Evolutionary conservation across 2,888 invertebrate species (phyloP).

Genomic region (Drosophila setosimentum): DNA sequence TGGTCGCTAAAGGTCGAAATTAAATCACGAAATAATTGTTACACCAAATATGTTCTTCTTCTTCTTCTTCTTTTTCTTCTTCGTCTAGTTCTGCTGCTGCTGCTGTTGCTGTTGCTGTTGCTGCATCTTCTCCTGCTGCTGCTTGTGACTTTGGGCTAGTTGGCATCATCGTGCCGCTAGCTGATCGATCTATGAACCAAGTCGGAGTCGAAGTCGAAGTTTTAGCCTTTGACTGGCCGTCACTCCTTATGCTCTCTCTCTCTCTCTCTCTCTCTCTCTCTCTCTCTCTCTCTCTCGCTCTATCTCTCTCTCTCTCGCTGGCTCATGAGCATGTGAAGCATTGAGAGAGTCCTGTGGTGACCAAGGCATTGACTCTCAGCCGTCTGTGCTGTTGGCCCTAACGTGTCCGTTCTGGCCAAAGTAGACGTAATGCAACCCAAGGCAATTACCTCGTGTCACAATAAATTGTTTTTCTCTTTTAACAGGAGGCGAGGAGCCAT

Average conservation of each 20-base stretch:
- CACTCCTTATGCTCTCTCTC: slow-evolving; percentile 18
- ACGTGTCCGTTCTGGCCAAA: slow-evolving; percentile 63
- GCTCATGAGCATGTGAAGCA: slow-evolving; percentile 7
- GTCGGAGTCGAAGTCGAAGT: slow-evolving; percentile 2
- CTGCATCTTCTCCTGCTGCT: background rate
- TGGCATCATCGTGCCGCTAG: slow-evolving; percentile 40
- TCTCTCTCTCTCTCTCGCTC: slow-evolving; percentile 2
- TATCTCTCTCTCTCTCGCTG: background rate
- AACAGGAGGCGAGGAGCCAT: slow-evolving; percentile 17
- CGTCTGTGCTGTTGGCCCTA: slow-evolving; percentile 32
- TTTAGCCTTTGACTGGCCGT: slow-evolving; percentile 58
- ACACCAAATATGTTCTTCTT: slow-evolving; percentile 80
- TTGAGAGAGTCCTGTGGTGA: slow-evolving; percentile 30
- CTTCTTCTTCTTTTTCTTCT: slow-evolving; percentile 41
- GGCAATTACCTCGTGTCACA: slow-evolving; percentile 79
- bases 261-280: background rate
- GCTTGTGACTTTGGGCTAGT: slow-evolving; percentile 21
- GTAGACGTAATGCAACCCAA: slow-evolving; percentile 50
- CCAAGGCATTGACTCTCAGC: slow-evolving; percentile 33
- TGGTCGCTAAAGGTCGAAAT: slow-evolving; percentile 81
- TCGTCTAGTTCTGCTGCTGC: slow-evolving; percentile 3
- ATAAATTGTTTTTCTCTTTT: slow-evolving; percentile 74
- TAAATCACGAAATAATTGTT: slow-evolving; percentile 81
- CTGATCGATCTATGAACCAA: slow-evolving; percentile 50
- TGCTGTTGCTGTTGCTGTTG: slow-evolving; percentile 13